A percentile compares a stretch with the other conserved stretches of the same genome.
phyloP scores from a whole-genome alignment of 2,797 vertebrate genomes.

The Choloepus didactylus region DNA sequence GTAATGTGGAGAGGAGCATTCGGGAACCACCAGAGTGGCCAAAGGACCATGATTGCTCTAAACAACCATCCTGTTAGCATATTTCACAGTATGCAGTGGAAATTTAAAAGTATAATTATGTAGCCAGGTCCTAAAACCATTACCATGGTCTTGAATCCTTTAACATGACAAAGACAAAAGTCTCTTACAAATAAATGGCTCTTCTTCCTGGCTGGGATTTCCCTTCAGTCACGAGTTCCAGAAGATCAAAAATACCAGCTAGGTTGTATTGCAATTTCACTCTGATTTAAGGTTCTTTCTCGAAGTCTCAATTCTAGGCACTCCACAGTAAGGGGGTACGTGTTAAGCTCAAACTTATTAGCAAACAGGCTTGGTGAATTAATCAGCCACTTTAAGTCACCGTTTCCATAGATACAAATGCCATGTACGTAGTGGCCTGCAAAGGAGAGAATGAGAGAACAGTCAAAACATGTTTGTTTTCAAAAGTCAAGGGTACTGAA shows the following conservation, averaged over 20 bases:
- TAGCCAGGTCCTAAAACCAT: background rate
- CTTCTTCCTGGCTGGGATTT: background rate
- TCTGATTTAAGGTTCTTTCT: conserved; percentile 88
- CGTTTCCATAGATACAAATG: conserved; percentile 90
- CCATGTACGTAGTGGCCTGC: conserved; percentile 88
- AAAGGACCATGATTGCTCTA: background rate
- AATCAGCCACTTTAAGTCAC: conserved; percentile 89
- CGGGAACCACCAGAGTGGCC: background rate
- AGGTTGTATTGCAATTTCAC: conserved; percentile 83
- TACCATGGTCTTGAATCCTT: background rate
- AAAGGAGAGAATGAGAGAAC: background rate
- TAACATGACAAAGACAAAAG: background rate
- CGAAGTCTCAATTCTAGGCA: conserved; percentile 89
- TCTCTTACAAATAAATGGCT: conserved; percentile 17
- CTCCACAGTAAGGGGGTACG: conserved; percentile 88
- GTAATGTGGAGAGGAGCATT: background rate
- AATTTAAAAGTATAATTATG: background rate
- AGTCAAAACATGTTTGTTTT: conserved; percentile 25
- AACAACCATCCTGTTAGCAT: background rate
- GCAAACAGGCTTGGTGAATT: conserved; percentile 87
- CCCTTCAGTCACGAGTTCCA: background rate
- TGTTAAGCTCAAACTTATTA: conserved; percentile 90
- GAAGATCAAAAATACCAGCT: conserved; percentile 85
- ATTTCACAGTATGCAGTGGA: conserved; percentile 37
- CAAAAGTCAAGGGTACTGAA: background rate